Evolutionary conservation across 2,888 invertebrate genomes (phyloP).

Genomic region (Orthosia gracilis): DNA sequence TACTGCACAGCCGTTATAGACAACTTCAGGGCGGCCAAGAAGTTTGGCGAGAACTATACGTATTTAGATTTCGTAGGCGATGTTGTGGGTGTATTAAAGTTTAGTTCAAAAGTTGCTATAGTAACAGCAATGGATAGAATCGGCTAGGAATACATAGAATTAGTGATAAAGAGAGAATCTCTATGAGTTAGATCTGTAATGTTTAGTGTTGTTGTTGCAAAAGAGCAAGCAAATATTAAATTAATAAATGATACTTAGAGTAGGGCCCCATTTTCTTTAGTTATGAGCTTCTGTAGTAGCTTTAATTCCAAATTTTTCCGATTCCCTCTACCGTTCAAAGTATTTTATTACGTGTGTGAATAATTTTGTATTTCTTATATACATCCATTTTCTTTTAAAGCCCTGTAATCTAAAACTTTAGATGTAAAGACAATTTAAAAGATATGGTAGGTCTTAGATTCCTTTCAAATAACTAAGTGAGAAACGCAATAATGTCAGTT

Average conservation of each 20-base stretch:
- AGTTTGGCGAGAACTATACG: too few species aligned
- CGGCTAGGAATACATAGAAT: slow-evolving; percentile 29
- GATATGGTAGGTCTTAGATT: slow-evolving; percentile 57
- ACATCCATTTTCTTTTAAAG: slow-evolving; percentile 36
- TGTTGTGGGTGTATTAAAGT: slow-evolving; percentile 20
- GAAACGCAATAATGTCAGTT: slow-evolving; percentile 86
- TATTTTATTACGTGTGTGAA: slow-evolving; percentile 18
- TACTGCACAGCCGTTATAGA: too few species aligned
- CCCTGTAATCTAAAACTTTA: slow-evolving; percentile 36
- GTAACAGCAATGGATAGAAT: slow-evolving; percentile 19
- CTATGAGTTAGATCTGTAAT: neutral
- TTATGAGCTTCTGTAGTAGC: neutral
- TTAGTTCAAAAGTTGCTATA: slow-evolving; percentile 16
- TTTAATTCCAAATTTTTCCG: neutral
- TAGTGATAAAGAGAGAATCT: slow-evolving; percentile 25
- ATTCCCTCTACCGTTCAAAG: slow-evolving; percentile 3
- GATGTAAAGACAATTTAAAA: slow-evolving; percentile 43
- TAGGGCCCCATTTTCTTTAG: neutral
- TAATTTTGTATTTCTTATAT: slow-evolving; percentile 32
- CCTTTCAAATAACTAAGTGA: slow-evolving; percentile 75
- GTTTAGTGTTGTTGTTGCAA: slow-evolving; percentile 13
- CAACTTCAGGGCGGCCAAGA: too few species aligned
- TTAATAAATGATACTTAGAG: slow-evolving; percentile 1
- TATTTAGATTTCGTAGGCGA: slow-evolving; percentile 37
- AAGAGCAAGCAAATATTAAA: slow-evolving; percentile 19